These are phyloP conservation scores for Tetrao urogallus DNA, from an alignment of 2,113 vertebrate genomes.

Conservation along the genomic window DNA sequence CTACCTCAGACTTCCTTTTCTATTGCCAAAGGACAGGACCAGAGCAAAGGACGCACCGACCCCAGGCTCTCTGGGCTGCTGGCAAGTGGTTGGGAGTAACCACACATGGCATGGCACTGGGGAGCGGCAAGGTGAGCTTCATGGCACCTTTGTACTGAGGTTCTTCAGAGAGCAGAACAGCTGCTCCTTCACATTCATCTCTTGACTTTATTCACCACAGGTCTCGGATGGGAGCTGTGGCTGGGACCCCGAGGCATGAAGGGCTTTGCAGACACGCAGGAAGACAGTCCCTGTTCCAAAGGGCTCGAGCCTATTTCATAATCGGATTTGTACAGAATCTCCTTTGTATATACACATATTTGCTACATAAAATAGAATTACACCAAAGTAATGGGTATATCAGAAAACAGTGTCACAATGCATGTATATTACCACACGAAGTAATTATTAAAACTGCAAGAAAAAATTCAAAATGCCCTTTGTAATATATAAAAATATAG, in stretches of 20 bases:
- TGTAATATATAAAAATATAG: conserved; percentile 65
- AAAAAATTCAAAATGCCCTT: conserved; percentile 65
- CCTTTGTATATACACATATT: conserved; percentile 56
- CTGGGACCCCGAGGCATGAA: conserved; percentile 1
- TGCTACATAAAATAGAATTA: conserved; percentile 69
- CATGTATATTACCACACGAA: conserved; percentile 52
- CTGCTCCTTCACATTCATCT: neutral
- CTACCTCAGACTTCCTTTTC: neutral
- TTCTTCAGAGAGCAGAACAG: neutral
- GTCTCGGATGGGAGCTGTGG: neutral
- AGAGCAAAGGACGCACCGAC: neutral
- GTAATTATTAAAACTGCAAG: conserved; percentile 55
- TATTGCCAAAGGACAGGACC: neutral
- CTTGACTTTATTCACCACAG: neutral
- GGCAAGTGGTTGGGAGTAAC: neutral
- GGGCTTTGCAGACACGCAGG: conserved; percentile 33
- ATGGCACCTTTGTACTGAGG: neutral
- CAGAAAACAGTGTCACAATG: conserved; percentile 38
- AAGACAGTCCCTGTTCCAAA: conserved; percentile 4
- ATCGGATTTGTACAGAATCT: neutral
- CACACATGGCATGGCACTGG: rapidly evolving
- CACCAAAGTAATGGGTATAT: conserved; percentile 47
- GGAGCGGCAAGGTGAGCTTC: neutral
- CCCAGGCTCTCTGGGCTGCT: neutral
- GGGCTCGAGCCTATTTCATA: conserved; percentile 6